Conservation (phyloP, 2,888 invertebrate species). For the Helleia helle region DNA sequence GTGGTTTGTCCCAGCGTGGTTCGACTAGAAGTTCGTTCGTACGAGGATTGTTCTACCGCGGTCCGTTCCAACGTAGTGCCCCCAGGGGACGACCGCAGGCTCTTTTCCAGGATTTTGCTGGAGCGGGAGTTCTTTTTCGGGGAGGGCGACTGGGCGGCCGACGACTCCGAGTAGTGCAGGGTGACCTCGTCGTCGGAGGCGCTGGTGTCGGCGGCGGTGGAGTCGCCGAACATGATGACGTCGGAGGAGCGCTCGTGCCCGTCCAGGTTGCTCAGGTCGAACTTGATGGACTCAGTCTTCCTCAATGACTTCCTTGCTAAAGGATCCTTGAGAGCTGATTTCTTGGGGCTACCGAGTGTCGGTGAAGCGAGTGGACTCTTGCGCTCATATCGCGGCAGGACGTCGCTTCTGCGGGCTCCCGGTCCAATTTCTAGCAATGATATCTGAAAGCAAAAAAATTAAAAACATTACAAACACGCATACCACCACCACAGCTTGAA, state of each 20-base stretch:
- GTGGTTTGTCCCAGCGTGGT: constrained; percentile 13
- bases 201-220: constrained; percentile 16
- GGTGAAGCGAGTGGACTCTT: constrained; percentile 19
- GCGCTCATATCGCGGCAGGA: not conserved
- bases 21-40: constrained; percentile 10
- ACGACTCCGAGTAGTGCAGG: constrained; percentile 38
- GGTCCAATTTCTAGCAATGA: not conserved
- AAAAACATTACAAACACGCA: not conserved
- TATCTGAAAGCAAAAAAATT: not conserved
- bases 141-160: constrained; percentile 28
- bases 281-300: constrained; percentile 55
- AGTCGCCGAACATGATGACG: constrained; percentile 21
- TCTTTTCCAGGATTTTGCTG: constrained; percentile 31
- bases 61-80: not conserved
- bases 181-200: constrained; percentile 30
- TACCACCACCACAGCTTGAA: too few relatives aligned
- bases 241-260: constrained; percentile 22
- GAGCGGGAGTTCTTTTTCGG: constrained; percentile 39
- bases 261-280: constrained; percentile 55
- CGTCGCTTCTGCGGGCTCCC: not conserved
- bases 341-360: constrained; percentile 32
- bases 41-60: not conserved
- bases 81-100: not conserved
- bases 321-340: constrained; percentile 51
- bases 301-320: constrained; percentile 29